Conservation (phyloP, 2,113 vertebrate genomes). For the Candoia aspera region DNA sequence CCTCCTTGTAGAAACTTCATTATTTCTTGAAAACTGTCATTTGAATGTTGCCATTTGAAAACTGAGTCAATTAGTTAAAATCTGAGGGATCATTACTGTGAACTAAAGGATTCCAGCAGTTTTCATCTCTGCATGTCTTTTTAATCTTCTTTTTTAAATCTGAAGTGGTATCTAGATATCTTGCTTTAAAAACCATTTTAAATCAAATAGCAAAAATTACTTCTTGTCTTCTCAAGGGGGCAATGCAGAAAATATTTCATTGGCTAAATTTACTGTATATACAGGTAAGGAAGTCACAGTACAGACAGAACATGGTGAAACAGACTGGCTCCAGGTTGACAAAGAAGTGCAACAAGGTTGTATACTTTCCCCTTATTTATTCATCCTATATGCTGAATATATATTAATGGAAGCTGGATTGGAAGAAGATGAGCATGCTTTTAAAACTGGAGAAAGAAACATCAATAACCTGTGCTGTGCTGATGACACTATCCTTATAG, state of each 20-base stretch:
- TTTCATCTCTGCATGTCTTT: background rate
- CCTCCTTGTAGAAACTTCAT: background rate
- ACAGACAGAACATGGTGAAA: too few species aligned
- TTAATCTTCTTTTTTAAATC: background rate
- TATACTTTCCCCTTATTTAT: too few species aligned
- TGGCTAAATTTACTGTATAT: too few species aligned
- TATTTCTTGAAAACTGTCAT: background rate
- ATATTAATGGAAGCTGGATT: too few species aligned
- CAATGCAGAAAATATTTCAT: background rate
- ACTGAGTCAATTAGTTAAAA: slow-evolving; percentile 25
- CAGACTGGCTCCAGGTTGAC: too few species aligned
- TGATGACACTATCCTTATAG: too few species aligned
- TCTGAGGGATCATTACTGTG: background rate
- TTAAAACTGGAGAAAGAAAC: too few species aligned
- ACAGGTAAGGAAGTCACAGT: too few species aligned
- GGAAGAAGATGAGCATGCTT: too few species aligned
- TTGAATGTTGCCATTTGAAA: background rate
- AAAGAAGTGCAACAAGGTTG: too few species aligned
- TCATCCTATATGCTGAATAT: too few species aligned
- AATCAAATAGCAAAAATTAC: background rate
- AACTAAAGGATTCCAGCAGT: background rate
- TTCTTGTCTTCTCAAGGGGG: background rate
- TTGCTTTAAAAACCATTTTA: background rate
- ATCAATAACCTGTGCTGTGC: too few species aligned
- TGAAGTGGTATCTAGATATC: background rate